Percentiles rank a stretch among this genome's conserved stretches.
Conservation (phyloP, 2,113 vertebrate species). For the Turdus rufiventris region DNA sequence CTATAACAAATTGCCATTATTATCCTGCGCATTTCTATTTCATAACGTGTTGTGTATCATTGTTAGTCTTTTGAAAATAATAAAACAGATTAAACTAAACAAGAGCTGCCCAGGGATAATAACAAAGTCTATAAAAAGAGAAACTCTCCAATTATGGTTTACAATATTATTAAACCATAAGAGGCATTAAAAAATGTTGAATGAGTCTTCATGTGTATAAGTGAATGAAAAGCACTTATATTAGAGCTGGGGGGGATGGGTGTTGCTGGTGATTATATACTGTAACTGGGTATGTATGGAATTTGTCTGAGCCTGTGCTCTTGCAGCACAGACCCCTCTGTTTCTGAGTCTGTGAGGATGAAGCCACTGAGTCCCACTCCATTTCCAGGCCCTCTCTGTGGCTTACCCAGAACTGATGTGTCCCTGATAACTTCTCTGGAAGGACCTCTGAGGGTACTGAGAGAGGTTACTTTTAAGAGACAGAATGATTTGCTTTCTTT, state of each 20-base stretch:
- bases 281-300: neutral
- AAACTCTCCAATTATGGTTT: slow-evolving; percentile 44
- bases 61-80: slow-evolving; percentile 52
- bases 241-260: neutral
- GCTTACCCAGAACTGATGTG: neutral
- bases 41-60: neutral
- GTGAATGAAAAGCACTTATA: neutral
- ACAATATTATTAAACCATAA: slow-evolving; percentile 32
- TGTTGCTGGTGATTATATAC: neutral
- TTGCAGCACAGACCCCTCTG: neutral
- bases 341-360: neutral
- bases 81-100: slow-evolving; percentile 35
- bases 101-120: slow-evolving; percentile 42
- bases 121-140: slow-evolving; percentile 44
- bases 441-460: neutral
- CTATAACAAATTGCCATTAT: slow-evolving; percentile 42
- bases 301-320: neutral
- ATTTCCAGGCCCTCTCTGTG: neutral
- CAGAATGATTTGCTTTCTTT: neutral
- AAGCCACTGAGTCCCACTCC: neutral
- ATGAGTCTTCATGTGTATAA: neutral
- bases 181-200: slow-evolving; percentile 13
- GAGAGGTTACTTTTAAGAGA: neutral
- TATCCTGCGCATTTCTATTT: slow-evolving; percentile 26
- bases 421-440: neutral